Conservation (phyloP, 1,140 invertebrate genomes). For the Maconellicoccus hirsutus region DNA sequence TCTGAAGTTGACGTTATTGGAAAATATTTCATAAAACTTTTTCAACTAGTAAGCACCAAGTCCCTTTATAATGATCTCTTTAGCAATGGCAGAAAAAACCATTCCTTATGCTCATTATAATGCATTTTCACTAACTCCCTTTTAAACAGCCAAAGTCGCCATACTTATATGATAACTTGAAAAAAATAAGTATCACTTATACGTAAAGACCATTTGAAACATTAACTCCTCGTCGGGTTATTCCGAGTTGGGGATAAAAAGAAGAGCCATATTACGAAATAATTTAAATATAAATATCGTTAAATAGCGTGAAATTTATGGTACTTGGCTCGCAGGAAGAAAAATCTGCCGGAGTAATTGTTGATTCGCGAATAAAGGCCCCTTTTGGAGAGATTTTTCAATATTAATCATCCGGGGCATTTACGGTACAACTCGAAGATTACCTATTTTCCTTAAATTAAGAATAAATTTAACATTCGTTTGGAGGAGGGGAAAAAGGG, state of each 20-base stretch:
- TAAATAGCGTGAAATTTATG: background rate
- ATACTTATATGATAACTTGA: background rate
- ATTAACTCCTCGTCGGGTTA: no score
- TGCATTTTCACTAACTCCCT: background rate
- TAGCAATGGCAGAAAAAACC: background rate
- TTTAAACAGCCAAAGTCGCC: background rate
- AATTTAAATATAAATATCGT: constrained; percentile 10
- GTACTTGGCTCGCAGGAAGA: background rate
- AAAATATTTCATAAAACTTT: constrained; percentile 5
- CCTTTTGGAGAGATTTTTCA: no score
- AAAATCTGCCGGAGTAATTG: background rate
- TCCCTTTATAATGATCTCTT: background rate
- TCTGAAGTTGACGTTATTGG: background rate
- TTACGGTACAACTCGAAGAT: no score
- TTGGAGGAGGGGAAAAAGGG: no score
- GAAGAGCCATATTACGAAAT: background rate
- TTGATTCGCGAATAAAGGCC: no score
- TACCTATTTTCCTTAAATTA: no score
- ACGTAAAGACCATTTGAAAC: no score
- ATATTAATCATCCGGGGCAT: no score
- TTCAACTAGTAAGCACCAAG: background rate
- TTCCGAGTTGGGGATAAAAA: background rate
- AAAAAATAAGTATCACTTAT: background rate
- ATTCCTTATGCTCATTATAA: background rate
- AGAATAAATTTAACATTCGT: no score